Percentiles rank a stretch among this genome's conserved stretches.
Conservation (phyloP, 2,113 vertebrate species). For the Tupaia chinensis region DNA sequence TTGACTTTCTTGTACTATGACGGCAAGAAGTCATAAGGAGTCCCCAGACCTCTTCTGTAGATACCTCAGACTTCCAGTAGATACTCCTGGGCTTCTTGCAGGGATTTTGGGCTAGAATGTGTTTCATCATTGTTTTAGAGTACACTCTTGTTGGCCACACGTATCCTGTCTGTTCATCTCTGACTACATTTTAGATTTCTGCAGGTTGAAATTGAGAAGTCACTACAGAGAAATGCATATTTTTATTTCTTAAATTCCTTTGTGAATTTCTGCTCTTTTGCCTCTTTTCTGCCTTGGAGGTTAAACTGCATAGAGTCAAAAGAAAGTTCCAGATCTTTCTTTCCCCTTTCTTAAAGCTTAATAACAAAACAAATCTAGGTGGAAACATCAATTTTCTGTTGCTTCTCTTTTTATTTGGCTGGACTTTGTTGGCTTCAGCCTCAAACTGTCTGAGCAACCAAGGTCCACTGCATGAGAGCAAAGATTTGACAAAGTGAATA, state of each 20-base stretch:
- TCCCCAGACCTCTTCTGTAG: background rate
- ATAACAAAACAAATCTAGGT: background rate
- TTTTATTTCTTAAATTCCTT: background rate
- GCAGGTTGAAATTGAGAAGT: background rate
- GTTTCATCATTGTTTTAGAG: background rate
- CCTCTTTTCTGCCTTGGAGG: background rate
- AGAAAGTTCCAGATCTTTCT: background rate
- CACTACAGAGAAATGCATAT: background rate
- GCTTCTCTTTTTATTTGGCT: background rate
- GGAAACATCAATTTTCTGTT: background rate
- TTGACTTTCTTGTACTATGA: background rate
- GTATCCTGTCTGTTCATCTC: background rate
- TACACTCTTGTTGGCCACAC: background rate
- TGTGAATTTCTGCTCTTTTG: background rate
- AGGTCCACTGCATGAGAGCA: background rate
- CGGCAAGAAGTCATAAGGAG: background rate
- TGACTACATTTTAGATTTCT: background rate
- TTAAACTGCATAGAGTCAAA: background rate
- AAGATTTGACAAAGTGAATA: background rate
- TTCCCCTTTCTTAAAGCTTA: constrained; percentile 17
- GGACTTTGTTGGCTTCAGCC: background rate
- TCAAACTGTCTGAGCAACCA: background rate
- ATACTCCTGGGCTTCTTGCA: no score
- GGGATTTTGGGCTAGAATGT: background rate
- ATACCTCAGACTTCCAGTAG: no score